Conservation (phyloP, 2,888 invertebrate genomes). For the Aspidiotus destructor region DNA sequence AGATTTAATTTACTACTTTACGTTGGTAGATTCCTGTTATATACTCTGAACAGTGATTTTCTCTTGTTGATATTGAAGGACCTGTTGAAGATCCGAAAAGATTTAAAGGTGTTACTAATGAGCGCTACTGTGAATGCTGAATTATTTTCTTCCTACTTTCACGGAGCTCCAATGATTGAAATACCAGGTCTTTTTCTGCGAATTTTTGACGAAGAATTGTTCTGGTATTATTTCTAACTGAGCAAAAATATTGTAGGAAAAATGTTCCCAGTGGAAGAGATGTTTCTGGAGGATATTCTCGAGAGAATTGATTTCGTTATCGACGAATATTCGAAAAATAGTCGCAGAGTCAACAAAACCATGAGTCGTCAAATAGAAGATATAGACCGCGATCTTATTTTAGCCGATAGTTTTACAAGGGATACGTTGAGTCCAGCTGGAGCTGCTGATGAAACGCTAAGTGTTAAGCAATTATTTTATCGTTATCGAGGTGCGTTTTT, state of each 20-base stretch:
- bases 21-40: not conserved
- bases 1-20: too few species aligned
- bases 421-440: slow-evolving; percentile 1
- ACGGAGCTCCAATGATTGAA: slow-evolving; percentile 41
- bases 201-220: not conserved
- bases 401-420: slow-evolving; percentile 45
- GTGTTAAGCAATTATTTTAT: slow-evolving; percentile 55
- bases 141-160: slow-evolving; percentile 50
- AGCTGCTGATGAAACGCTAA: slow-evolving; percentile 58
- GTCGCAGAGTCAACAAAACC: slow-evolving; percentile 49
- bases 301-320: slow-evolving; percentile 8
- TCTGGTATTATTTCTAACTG: not conserved
- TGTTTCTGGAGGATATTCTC: slow-evolving; percentile 66
- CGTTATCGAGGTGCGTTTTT: slow-evolving; percentile 52
- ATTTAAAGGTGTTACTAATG: slow-evolving; percentile 57
- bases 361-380: slow-evolving; percentile 43
- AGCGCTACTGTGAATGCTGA: slow-evolving; percentile 60
- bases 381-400: slow-evolving; percentile 55
- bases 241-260: slow-evolving; percentile 9
- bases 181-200: slow-evolving; percentile 45
- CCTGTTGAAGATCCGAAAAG: slow-evolving; percentile 47
- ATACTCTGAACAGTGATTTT: slow-evolving; percentile 48
- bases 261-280: slow-evolving; percentile 71
- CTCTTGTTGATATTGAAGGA: slow-evolving; percentile 46
- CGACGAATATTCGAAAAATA: slow-evolving; percentile 54